phyloP scores from a whole-genome alignment of 2,113 vertebrate species.

The Progne subis region DNA sequence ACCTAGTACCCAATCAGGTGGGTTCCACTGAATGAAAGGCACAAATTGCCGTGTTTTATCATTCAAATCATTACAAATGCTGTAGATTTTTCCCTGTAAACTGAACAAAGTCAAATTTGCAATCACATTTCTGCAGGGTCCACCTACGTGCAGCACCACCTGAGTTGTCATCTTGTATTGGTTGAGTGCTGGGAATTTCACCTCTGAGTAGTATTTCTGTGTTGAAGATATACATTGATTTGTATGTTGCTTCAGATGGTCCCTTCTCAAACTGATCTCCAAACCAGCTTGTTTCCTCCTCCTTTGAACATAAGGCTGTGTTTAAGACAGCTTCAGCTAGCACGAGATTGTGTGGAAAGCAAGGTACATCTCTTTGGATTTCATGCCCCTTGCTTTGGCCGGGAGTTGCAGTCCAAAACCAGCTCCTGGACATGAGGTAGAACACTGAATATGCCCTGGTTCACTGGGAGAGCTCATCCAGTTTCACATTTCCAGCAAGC shows the following conservation, averaged over 20 bases:
- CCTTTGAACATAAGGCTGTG: not conserved
- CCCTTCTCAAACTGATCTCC: not conserved
- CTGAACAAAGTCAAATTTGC: not conserved
- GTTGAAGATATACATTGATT: not conserved
- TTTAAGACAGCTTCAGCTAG: not conserved
- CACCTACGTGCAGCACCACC: fast-evolving
- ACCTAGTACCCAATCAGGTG: not conserved
- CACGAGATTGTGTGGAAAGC: not conserved
- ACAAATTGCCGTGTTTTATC: not conserved
- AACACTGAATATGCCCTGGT: not conserved
- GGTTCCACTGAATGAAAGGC: not conserved
- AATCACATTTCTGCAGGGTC: fast-evolving
- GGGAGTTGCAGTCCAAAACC: not conserved
- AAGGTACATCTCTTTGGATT: not conserved
- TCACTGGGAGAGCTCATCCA: not conserved
- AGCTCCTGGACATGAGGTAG: not conserved
- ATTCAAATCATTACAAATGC: not conserved
- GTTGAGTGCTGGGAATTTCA: not conserved
- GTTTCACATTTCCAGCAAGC: not conserved
- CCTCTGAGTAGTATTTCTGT: not conserved
- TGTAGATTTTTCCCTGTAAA: not conserved
- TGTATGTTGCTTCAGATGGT: not conserved
- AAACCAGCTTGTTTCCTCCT: not conserved
- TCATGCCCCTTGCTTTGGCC: not conserved
- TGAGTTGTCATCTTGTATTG: not conserved